Evolutionary conservation across 2,797 vertebrate species (phyloP), one percentile per base, ranked within the genome.

Genomic region (Chromobotia macracanthus): DNA sequence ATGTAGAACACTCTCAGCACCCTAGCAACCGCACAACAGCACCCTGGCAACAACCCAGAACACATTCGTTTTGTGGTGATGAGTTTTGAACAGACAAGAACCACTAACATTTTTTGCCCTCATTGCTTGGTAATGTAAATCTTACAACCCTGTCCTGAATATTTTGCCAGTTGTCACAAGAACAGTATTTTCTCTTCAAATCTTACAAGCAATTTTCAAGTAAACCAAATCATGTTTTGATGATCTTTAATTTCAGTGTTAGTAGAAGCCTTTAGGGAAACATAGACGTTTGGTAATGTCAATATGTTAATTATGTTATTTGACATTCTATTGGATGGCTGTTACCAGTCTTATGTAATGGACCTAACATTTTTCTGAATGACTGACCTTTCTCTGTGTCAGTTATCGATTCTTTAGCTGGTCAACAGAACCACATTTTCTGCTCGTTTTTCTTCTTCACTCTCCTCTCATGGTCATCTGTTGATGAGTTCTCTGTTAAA

Each of bases 231-330:
- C 28, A 28, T 28, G 28, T 44, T 11, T 71, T 28, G 67, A 78
- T 78, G 15, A 19, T 63, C 15, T 25, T 71, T 70, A 64, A 78
- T 78, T 28, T 72, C n/a, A 71, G n/a, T 66, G 15, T 72, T 51
- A 50, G n/a, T 50, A 25, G 25, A 60, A 16, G 41, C 68, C 55
- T 60, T 51, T 21, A 16, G 50, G 48, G 48, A 61, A 46, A 56
- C 38, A 77, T 67, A 28, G 41, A 77, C 66, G 63, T 61, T 18
- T 12, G 58, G 35, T 51, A 75, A 64, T 64, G 67, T 82, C 69
- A 61, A 82, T 82, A 61, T 67, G 50, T 41, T 65, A 77, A 68
- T 78, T 68, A 51, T 68, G 70, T 78, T 60, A 11, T 82, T 50
- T 79, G 46, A 35, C 60, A 51, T 79, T 55, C 56, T 65, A 44